phyloP scores from a whole-genome alignment of 2,113 vertebrate genomes.

The Chunga burmeisteri region DNA sequence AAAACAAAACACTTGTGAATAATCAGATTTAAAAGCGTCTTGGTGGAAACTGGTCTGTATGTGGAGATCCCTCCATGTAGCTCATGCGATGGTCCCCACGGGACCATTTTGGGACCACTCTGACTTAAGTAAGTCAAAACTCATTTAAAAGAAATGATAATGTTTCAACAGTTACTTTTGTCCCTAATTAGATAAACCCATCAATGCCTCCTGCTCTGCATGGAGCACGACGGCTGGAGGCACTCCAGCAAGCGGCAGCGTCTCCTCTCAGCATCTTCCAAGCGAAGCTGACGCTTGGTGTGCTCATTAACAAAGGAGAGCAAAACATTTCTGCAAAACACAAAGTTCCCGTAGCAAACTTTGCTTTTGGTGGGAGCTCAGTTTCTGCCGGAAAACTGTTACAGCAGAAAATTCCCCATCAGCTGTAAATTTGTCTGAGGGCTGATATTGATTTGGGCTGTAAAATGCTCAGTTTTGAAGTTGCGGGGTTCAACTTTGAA shows the following conservation, averaged over 20 bases:
- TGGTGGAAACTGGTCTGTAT: accelerated
- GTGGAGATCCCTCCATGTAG: accelerated
- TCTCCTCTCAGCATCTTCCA: neutral
- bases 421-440: accelerated
- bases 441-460: neutral
- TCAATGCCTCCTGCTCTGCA: neutral
- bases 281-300: accelerated
- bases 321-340: neutral
- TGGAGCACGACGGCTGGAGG: neutral
- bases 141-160: neutral
- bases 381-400: neutral
- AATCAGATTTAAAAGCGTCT: neutral
- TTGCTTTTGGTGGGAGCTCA: neutral
- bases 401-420: accelerated
- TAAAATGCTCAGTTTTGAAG: accelerated
- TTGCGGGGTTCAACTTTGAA: accelerated
- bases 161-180: neutral
- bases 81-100: accelerated
- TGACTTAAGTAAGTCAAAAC: neutral
- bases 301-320: neutral
- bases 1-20: neutral
- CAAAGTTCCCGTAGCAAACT: neutral
- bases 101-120: neutral
- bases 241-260: neutral
- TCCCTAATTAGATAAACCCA: neutral